These are phyloP conservation scores for Arrhopalites spinosus DNA, from an alignment of 2,888 invertebrate genomes.

Conservation along the genomic window DNA sequence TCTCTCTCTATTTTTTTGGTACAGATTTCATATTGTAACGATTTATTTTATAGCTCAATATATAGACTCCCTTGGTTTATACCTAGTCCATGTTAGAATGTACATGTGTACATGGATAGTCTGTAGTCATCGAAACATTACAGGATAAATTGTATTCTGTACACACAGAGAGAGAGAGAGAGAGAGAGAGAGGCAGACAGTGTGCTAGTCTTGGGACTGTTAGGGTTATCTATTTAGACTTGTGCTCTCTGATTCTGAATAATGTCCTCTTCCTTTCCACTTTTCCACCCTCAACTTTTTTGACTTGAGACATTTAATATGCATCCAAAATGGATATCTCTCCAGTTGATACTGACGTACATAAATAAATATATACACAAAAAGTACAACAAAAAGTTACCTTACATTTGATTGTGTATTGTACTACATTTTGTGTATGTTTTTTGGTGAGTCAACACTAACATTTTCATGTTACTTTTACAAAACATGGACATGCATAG, in stretches of 20 bases:
- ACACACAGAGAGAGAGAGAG: too few relatives aligned
- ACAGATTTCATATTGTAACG: slow-evolving; percentile 12
- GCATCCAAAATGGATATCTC: not conserved
- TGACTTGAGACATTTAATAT: slow-evolving; percentile 11
- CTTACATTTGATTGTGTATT: not conserved
- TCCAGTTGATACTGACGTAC: not conserved
- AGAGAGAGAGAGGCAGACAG: too few relatives aligned
- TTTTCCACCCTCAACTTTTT: slow-evolving; percentile 11
- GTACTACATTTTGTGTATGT: not conserved
- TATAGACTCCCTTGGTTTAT: not conserved
- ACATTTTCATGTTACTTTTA: too few relatives aligned
- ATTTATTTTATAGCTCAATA: slow-evolving; percentile 13
- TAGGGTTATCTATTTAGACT: slow-evolving; percentile 7
- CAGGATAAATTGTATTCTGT: not conserved
- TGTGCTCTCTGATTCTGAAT: slow-evolving; percentile 1
- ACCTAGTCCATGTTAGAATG: not conserved
- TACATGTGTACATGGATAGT: not conserved
- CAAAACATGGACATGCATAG: too few relatives aligned
- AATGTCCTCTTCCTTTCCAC: slow-evolving; percentile 6
- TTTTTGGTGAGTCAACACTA: slow-evolving; percentile 8
- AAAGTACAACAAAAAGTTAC: not conserved
- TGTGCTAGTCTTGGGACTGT: not conserved
- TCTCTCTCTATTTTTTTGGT: not conserved
- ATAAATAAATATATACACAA: not conserved
- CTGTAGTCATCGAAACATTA: slow-evolving; percentile 11